phyloP scores from a whole-genome alignment of 2,113 vertebrate genomes.

The Chionis minor region DNA sequence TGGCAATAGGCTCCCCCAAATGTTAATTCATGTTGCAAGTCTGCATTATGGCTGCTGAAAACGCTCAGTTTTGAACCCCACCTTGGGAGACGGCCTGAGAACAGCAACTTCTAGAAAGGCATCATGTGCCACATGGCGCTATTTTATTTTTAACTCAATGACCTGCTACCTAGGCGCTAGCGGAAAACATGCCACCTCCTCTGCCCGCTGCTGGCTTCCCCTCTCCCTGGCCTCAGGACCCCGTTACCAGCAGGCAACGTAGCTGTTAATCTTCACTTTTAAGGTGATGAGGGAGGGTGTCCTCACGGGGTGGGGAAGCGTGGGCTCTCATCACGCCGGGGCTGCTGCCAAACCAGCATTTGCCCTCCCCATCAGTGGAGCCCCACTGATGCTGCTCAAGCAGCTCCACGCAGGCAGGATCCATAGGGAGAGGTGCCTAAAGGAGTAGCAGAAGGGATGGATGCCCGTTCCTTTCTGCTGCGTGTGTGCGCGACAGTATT shows the following conservation, averaged over 20 bases:
- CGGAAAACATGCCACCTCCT: not conserved
- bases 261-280: not conserved
- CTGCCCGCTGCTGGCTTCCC: not conserved
- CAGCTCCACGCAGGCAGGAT: not conserved
- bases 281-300: not conserved
- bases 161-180: rapidly evolving
- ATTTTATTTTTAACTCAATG: not conserved
- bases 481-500: rapidly evolving
- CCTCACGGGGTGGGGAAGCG: not conserved
- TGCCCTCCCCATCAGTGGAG: no score
- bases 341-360: not conserved
- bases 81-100: not conserved
- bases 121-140: not conserved
- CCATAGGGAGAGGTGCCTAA: not conserved
- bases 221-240: not conserved
- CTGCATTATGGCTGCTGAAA: not conserved
- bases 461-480: rapidly evolving
- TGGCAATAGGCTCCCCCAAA: not conserved
- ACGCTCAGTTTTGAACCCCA: not conserved
- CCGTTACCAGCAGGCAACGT: rapidly evolving
- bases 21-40: not conserved
- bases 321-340: not conserved
- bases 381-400: not conserved
- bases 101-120: not conserved
- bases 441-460: not conserved